Evolutionary conservation across 2,113 vertebrate genomes (phyloP), one percentile per base, ranked within the genome.

Genomic region (Zingel zingel): DNA sequence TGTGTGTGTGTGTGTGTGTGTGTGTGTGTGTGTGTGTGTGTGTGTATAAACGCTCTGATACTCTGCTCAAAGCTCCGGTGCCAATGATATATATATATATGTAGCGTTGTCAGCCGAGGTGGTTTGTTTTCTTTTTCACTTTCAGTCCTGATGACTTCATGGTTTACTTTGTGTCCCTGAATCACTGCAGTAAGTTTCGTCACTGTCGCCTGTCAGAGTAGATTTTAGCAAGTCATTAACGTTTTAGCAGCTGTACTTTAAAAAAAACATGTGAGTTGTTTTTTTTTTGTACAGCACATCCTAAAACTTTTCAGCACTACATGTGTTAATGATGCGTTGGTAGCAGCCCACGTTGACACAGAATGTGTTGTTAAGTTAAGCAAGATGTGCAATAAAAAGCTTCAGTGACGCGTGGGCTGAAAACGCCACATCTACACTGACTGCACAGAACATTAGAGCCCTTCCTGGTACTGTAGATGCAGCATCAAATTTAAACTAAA

Each of bases 91-190:
- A 76, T 69, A 25, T 48, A 14, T 13, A 16, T 18, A 36, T 56
- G 36, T 63, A 71, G 30, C 51, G 21, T 18, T 0, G 6, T 70
- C 5, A 57, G 62, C 59, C n/a, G 51, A 25, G 39, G 18, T 30
- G 66, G 81, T 83, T 83, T 83, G 71, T 90, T 88, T 85, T 33
- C 33, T 33, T 33, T 33, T 33, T 86, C 65, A n/a, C 57, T 68
- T 16, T 71, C 18, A 12, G 27, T 71, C 45, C n/a, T 50, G 76
- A 68, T 83, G 83, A 90, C 79, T 50, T 88, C 84, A 87, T 87
- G 30, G 53, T 85, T 81, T 82, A 84, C 74, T 83, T 72, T 88
- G 88, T 85, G 88, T 83, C 76, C 69, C 84, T 68, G 75, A 79
- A 64, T 78, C 64, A 16, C 82, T 65, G 81, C 72, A 68, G 66